These are phyloP conservation scores for Muntiacus reevesi DNA, from an alignment of 2,113 vertebrate genomes.

Conservation along the genomic window DNA sequence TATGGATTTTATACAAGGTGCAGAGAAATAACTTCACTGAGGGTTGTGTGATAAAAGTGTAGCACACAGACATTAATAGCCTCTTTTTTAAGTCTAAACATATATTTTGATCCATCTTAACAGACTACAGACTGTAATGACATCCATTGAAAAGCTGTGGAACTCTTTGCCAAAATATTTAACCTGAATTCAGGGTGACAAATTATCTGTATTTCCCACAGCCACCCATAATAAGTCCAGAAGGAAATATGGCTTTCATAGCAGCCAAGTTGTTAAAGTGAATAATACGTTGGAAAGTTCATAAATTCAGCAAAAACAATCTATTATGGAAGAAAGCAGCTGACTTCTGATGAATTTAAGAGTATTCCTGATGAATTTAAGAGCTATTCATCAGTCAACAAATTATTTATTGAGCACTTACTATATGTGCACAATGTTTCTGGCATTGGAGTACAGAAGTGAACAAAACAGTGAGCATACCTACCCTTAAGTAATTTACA, in stretches of 20 bases:
- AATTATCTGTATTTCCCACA: not conserved
- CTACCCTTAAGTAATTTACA: not conserved
- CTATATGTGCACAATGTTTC: not conserved
- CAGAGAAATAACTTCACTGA: not conserved
- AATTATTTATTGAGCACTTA: slow-evolving; percentile 14
- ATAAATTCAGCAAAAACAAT: slow-evolving; percentile 34
- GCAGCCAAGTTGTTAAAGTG: not conserved
- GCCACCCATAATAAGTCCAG: not conserved
- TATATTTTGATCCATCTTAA: not conserved
- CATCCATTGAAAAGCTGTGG: not conserved
- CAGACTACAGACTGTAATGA: not conserved
- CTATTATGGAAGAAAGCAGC: not conserved
- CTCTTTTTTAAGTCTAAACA: not conserved
- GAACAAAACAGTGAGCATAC: not conserved
- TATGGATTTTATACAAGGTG: not conserved
- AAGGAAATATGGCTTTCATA: not conserved
- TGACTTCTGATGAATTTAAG: not conserved
- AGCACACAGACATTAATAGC: not conserved
- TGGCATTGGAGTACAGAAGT: not conserved
- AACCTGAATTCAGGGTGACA: slow-evolving; percentile 4
- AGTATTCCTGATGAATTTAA: not conserved
- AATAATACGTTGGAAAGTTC: not conserved
- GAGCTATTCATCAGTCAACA: not conserved
- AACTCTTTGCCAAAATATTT: slow-evolving; percentile 32
- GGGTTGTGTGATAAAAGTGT: not conserved